Conservation (phyloP, 2,888 invertebrate genomes). For the Oeneis ivallda region DNA sequence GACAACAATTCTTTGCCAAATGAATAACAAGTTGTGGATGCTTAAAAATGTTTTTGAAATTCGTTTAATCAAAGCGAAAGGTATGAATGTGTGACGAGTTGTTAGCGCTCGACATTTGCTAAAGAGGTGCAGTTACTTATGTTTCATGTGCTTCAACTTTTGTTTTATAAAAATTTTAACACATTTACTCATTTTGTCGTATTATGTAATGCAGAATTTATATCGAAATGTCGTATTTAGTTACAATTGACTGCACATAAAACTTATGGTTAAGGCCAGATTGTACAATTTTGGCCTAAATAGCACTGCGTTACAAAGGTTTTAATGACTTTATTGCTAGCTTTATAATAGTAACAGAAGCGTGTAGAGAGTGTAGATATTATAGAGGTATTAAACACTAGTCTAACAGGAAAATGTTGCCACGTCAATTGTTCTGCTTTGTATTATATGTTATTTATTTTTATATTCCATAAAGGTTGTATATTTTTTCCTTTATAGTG, state of each 20-base stretch:
- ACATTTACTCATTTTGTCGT: conserved; percentile 10
- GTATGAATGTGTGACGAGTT: conserved; percentile 18
- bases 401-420: conserved; percentile 79
- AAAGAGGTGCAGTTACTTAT: conserved; percentile 2
- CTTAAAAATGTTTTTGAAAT: conserved; percentile 25
- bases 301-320: conserved; percentile 40
- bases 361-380: conserved; percentile 66
- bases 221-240: conserved; percentile 29
- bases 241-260: conserved; percentile 34
- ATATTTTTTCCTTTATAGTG: conserved; percentile 59
- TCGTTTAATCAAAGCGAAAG: conserved; percentile 1
- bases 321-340: conserved; percentile 43
- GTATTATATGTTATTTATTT: conserved; percentile 79
- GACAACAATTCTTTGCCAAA: not conserved
- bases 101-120: conserved; percentile 25
- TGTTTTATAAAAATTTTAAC: conserved; percentile 20
- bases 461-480: conserved; percentile 70
- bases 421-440: conserved; percentile 79
- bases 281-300: conserved; percentile 44
- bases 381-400: conserved; percentile 76
- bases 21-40: not conserved
- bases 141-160: conserved; percentile 24
- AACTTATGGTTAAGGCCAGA: conserved; percentile 35
- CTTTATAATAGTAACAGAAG: conserved; percentile 42
- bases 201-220: not conserved